These are phyloP conservation scores for Acanthococcus lagerstroemiae DNA, from an alignment of 2,888 invertebrate genomes.

Conservation along the genomic window DNA sequence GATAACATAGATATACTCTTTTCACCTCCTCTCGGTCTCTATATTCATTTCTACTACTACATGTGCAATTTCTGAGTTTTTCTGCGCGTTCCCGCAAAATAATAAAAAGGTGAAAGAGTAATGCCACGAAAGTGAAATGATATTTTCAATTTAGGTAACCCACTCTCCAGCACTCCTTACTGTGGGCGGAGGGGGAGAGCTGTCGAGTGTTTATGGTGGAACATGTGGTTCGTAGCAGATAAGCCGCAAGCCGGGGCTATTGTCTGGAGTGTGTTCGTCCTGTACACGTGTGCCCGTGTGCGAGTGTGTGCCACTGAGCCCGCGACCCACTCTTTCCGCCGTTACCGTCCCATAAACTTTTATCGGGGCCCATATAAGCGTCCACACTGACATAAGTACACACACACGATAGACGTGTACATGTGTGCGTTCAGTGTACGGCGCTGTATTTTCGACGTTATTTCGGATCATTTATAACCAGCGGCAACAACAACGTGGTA, in stretches of 20 bases:
- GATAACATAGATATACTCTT: too few species aligned
- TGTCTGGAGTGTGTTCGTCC: not conserved
- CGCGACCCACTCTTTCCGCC: too few species aligned
- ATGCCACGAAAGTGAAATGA: not conserved
- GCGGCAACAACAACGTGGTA: not conserved
- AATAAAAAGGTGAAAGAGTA: not conserved
- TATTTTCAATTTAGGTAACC: conserved; percentile 2
- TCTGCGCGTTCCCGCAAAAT: not conserved
- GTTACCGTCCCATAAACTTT: not conserved
- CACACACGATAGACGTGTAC: not conserved
- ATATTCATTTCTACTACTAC: too few species aligned
- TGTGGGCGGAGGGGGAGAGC: not conserved
- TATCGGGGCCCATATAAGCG: not conserved
- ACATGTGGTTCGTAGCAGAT: conserved; percentile 2
- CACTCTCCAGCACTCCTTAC: not conserved
- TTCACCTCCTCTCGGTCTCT: too few species aligned
- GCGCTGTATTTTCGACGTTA: not conserved
- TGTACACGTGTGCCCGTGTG: too few species aligned
- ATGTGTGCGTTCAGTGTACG: not conserved
- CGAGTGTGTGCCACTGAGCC: too few species aligned
- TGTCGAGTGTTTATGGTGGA: not conserved
- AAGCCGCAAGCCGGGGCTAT: not conserved
- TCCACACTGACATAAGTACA: not conserved
- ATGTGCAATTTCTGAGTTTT: too few species aligned
- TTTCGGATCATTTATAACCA: conserved; percentile 4